phyloP scores from a whole-genome alignment of 2,888 invertebrate genomes.

The Harpagoxenus sublaevis region DNA sequence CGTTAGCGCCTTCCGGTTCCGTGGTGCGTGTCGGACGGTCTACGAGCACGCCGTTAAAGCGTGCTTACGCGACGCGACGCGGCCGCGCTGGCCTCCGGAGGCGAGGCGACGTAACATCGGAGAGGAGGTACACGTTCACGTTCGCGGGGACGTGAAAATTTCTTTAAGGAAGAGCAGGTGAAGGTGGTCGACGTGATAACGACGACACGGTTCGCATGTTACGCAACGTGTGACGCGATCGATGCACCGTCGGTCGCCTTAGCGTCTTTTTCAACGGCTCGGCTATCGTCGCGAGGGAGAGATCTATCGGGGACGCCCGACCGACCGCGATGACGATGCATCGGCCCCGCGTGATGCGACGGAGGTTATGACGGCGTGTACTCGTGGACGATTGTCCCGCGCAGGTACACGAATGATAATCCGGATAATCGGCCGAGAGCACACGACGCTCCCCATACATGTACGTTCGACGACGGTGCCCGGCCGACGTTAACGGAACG shows the following conservation, averaged over 20 bases:
- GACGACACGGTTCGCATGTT: neutral
- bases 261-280: neutral
- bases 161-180: neutral
- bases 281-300: neutral
- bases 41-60: conserved; percentile 1
- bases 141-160: neutral
- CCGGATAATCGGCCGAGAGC: neutral
- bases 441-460: neutral
- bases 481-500: neutral
- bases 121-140: neutral
- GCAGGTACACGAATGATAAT: too few species aligned
- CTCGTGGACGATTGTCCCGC: neutral
- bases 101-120: conserved; percentile 23
- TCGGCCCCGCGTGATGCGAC: neutral
- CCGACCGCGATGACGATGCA: neutral
- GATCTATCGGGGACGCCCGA: neutral
- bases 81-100: conserved; percentile 24
- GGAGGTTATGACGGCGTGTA: conserved; percentile 7
- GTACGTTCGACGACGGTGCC: neutral
- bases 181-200: neutral
- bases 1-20: neutral
- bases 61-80: conserved; percentile 1
- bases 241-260: neutral
- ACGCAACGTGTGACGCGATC: conserved; percentile 33
- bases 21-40: neutral